These are phyloP conservation scores for Drosophila ananassae DNA, from an alignment of 1,140 invertebrate genomes.

Conservation along the genomic window DNA sequence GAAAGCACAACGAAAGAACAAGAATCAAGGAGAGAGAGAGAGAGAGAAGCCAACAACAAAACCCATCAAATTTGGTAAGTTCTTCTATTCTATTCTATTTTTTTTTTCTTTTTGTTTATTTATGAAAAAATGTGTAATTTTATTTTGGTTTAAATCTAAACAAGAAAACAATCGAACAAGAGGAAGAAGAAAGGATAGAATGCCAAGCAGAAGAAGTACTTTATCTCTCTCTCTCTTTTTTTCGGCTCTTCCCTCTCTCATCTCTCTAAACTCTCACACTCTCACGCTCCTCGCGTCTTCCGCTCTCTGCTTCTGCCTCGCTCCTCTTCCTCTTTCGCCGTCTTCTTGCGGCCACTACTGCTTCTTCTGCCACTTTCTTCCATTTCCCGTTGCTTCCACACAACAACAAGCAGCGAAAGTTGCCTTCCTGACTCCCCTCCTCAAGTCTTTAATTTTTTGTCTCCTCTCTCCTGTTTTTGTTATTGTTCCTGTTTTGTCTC, in stretches of 20 bases:
- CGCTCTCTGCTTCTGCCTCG: background rate
- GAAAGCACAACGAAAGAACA: conserved; percentile 19
- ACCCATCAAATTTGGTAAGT: conserved; percentile 30
- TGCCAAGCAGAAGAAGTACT: background rate
- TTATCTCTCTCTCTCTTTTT: conserved; percentile 25
- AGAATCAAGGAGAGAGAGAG: conserved; percentile 1
- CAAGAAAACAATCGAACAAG: conserved; percentile 25
- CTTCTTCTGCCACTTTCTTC: conserved; percentile 14
- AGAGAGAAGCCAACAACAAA: background rate
- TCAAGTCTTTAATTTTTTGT: conserved; percentile 2
- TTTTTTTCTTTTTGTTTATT: conserved; percentile 43
- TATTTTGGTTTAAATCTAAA: conserved; percentile 57
- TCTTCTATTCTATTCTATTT: background rate
- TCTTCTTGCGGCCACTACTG: conserved; percentile 10
- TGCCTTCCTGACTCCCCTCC: conserved; percentile 56
- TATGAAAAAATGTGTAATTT: conserved; percentile 50
- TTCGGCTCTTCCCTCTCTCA: conserved; percentile 3
- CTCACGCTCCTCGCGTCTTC: conserved; percentile 2
- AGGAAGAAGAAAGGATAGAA: background rate
- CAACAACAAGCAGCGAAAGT: conserved; percentile 69
- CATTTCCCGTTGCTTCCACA: conserved; percentile 55
- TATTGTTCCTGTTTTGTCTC: background rate
- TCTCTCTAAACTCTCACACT: no score
- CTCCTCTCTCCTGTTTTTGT: conserved; percentile 2
- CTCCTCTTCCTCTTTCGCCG: conserved; percentile 8